Evolutionary conservation across 2,797 vertebrate genomes (phyloP).

Genomic region (Diceros bicornis): DNA sequence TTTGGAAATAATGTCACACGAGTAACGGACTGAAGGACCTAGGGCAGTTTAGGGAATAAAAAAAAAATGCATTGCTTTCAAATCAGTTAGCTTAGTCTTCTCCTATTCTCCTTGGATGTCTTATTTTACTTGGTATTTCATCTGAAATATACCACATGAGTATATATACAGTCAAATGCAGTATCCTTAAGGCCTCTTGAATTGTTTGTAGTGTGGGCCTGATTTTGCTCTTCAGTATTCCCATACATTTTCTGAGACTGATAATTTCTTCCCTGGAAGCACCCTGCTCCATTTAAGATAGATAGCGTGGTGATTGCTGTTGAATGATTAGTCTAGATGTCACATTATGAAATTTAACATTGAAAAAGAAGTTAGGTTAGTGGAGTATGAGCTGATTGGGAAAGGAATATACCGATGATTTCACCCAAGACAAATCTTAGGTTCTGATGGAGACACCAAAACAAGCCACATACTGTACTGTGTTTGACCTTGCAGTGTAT

Average conservation of each 20-base stretch:
- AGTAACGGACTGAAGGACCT: neutral
- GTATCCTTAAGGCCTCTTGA: neutral
- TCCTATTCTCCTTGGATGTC: neutral
- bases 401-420: neutral
- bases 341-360: neutral
- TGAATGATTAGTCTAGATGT: neutral
- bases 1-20: neutral
- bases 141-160: neutral
- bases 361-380: neutral
- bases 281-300: neutral
- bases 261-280: neutral
- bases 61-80: neutral
- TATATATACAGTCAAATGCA: neutral
- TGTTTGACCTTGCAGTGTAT: neutral
- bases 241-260: neutral
- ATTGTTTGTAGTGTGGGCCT: neutral
- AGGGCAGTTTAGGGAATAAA: neutral
- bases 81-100: neutral
- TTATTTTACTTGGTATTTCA: neutral
- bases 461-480: neutral
- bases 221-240: neutral
- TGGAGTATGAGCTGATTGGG: neutral
- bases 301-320: neutral
- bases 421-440: neutral
- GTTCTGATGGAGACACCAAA: neutral